Base-by-base conservation (phyloP, 2,113 vertebrate genomes). In the Dendropsophus ebraccatus region DNA sequence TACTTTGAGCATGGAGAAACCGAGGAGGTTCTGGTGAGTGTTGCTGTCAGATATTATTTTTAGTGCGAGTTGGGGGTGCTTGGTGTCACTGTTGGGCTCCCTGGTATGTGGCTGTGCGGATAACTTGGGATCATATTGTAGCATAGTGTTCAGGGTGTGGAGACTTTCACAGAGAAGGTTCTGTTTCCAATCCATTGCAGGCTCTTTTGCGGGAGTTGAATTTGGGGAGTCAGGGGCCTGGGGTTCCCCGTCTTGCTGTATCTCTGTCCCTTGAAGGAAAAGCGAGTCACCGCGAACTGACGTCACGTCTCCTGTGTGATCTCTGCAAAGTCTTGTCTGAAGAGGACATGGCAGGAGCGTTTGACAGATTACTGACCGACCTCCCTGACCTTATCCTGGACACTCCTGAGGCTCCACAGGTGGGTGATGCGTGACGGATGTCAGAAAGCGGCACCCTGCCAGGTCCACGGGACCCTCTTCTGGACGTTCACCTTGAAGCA, bases 1-100 rank as follows among this genome's bases (percentile, higher is more conserved):
- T 97, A 96, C 90, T 96, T 96, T 81, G 95, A 97, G 88, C 96
- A 96, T 0, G 96, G 95, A 88, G 96, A 96, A 92, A 95, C 96
- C 58, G 92, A 92, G 52, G 96, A 96, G 81, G 96, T 96, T 41
- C 89, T 96, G 93, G 96, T 96, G 88, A 89, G 90, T 25, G n/a
- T 21, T 62, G 23, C n/a, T 2, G n/a, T 28, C 13, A 9, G 41
- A 5, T 41, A 41, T 41, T 41, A 41, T 41, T 41, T 41, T n/a
- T n/a, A n/a, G n/a, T n/a, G n/a, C n/a, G n/a, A n/a, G n/a, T 60
- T 21, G 56, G 14, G 21, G 12, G 12, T 7, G 6, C 49, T n/a
- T 14, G 49, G 49, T n/a, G n/a, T n/a, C n/a, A 50, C 50, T 19
- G 50, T 58, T 12, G 47, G 1, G 9, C 5, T 9, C 11, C 14